phyloP scores from a whole-genome alignment of 1,140 invertebrate genomes.

The Wiebesia pumilae region DNA sequence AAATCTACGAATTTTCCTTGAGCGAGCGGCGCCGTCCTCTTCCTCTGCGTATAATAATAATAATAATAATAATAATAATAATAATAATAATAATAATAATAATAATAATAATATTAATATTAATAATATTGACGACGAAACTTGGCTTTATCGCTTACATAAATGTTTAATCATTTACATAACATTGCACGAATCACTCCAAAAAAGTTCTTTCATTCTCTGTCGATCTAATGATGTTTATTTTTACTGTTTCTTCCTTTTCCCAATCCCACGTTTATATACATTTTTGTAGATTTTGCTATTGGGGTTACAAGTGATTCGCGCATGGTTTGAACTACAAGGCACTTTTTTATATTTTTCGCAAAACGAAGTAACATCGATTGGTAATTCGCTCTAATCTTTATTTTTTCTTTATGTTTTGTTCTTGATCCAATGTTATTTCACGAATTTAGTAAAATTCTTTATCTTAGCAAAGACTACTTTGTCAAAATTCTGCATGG shows the following conservation, averaged over 20 bases:
- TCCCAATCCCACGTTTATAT: not conserved
- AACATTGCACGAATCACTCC: conserved; percentile 34
- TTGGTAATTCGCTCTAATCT: not conserved
- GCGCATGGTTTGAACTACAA: not conserved
- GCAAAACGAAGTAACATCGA: conserved; percentile 38
- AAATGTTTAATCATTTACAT: too few relatives aligned
- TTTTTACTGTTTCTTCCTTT: not conserved
- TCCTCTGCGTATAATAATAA: conserved; percentile 34
- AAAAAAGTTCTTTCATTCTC: not conserved
- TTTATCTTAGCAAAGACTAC: not conserved
- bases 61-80: not conserved
- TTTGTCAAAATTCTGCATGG: not conserved
- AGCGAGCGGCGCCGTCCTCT: conserved; percentile 48
- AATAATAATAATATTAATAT: not conserved
- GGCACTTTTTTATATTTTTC: conserved; percentile 35
- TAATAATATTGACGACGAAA: not conserved
- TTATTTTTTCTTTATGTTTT: not conserved
- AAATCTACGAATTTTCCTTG: conserved; percentile 15
- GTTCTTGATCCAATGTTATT: not conserved
- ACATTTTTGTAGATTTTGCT: not conserved
- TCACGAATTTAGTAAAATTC: not conserved
- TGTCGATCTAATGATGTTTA: not conserved
- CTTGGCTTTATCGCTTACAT: not conserved
- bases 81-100: not conserved
- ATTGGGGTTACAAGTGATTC: not conserved